Conservation (phyloP, 2,797 vertebrate species). For the Syndactyla subalaris region DNA sequence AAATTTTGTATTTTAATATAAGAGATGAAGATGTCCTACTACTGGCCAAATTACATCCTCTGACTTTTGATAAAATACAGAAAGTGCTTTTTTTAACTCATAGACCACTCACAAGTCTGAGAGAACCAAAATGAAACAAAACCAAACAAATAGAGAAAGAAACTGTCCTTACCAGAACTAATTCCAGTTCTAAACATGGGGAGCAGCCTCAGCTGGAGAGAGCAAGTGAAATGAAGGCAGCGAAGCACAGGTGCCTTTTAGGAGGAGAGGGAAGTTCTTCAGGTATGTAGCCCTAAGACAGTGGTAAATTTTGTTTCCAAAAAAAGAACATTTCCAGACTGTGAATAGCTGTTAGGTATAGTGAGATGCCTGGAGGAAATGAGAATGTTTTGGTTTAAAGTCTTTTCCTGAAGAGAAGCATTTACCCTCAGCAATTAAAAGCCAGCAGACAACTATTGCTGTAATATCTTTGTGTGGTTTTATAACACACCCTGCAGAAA, state of each 20-base stretch:
- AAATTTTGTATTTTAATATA: not conserved
- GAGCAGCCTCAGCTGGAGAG: not conserved
- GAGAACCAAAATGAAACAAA: not conserved
- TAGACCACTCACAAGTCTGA: not conserved
- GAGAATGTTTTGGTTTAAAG: constrained; percentile 42
- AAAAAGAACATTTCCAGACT: constrained; percentile 35
- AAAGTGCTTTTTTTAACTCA: not conserved
- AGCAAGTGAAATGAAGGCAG: not conserved
- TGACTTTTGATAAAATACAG: not conserved
- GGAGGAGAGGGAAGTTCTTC: not conserved
- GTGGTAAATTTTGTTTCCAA: constrained; percentile 36
- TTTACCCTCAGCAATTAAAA: constrained; percentile 43
- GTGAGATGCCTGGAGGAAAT: not conserved
- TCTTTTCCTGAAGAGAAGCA: constrained; percentile 9
- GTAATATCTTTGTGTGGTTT: constrained; percentile 11
- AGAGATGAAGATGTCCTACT: not conserved
- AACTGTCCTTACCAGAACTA: not conserved
- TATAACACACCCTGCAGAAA: not conserved
- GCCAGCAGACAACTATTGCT: not conserved
- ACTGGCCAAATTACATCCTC: not conserved
- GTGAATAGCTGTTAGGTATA: constrained; percentile 30
- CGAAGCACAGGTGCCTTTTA: not conserved
- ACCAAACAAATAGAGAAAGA: not conserved
- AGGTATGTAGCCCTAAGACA: not conserved
- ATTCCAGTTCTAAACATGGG: not conserved